phyloP scores from a whole-genome alignment of 2,888 invertebrate species.

The Noctua janthina region DNA sequence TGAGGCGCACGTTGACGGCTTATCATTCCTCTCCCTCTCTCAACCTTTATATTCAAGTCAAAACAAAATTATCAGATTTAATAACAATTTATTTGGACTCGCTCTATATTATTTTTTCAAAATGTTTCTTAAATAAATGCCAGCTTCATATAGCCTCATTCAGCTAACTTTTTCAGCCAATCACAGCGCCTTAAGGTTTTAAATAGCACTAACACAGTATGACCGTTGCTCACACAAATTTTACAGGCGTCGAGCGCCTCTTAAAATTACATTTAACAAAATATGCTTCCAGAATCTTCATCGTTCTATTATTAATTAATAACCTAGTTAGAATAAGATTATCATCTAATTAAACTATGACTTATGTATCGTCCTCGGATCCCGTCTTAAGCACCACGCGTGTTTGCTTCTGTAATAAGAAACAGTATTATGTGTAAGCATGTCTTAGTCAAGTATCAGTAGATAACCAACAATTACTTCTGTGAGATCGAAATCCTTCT shows the following conservation, averaged over 20 bases:
- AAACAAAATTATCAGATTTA: neutral
- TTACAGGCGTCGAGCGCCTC: conserved; percentile 21
- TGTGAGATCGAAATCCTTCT: too few species aligned
- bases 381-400: conserved; percentile 59
- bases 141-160: neutral
- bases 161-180: neutral
- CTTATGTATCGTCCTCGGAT: conserved; percentile 10
- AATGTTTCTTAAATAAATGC: neutral
- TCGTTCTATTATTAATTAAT: neutral
- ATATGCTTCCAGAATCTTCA: neutral
- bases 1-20: too few species aligned
- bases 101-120: conserved; percentile 11
- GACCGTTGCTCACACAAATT: conserved; percentile 21
- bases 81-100: conserved; percentile 29
- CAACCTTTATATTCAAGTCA: neutral
- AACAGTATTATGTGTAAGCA: neutral
- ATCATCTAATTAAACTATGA: neutral
- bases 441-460: neutral
- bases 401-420: conserved; percentile 73
- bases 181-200: conserved; percentile 31
- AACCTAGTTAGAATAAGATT: neutral
- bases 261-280: neutral
- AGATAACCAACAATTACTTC: neutral
- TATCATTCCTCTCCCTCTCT: too few species aligned
- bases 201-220: neutral